phyloP scores from a whole-genome alignment of 2,888 invertebrate genomes.

The Oscheius sp. region DNA sequence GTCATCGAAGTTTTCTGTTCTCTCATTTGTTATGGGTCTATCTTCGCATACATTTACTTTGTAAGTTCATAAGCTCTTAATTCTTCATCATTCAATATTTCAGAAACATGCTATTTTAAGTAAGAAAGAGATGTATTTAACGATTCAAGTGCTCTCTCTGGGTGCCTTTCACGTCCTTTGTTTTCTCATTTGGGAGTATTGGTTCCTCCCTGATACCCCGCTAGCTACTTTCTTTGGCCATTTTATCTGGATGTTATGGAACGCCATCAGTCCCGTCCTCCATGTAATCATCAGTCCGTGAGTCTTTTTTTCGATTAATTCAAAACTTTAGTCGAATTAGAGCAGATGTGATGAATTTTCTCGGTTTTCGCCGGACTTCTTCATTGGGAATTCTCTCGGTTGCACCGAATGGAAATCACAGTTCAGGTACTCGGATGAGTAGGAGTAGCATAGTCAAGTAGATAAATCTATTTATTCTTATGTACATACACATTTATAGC shows the following conservation, averaged over 20 bases:
- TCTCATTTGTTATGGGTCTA: slow-evolving; percentile 36
- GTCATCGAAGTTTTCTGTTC: slow-evolving; percentile 40
- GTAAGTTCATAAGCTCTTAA: slow-evolving; percentile 15
- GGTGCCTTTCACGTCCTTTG: slow-evolving; percentile 45
- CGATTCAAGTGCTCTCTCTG: slow-evolving; percentile 44
- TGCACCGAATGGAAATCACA: not conserved
- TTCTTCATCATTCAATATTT: not conserved
- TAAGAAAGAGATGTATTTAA: slow-evolving; percentile 42
- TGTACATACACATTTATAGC: not conserved
- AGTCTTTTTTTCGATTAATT: slow-evolving; percentile 14
- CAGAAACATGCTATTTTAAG: slow-evolving; percentile 48
- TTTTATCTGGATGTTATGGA: slow-evolving; percentile 56
- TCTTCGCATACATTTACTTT: slow-evolving; percentile 42
- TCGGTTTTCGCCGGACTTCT: not conserved
- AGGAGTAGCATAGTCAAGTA: no score
- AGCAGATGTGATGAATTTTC: slow-evolving; percentile 13
- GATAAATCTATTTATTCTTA: slow-evolving; percentile 6
- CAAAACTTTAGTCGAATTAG: slow-evolving; percentile 16
- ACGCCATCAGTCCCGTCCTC: slow-evolving; percentile 44
- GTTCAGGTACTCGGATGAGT: not conserved
- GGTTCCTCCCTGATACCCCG: slow-evolving; percentile 41
- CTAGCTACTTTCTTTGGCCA: slow-evolving; percentile 48
- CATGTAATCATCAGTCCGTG: slow-evolving; percentile 47
- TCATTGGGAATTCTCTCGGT: not conserved
- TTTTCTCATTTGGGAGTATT: slow-evolving; percentile 49